Percentiles rank a stretch among this genome's conserved stretches.
These are phyloP conservation scores for Danaus melanippus DNA, from an alignment of 1,140 invertebrate species.

Conservation along the genomic window DNA sequence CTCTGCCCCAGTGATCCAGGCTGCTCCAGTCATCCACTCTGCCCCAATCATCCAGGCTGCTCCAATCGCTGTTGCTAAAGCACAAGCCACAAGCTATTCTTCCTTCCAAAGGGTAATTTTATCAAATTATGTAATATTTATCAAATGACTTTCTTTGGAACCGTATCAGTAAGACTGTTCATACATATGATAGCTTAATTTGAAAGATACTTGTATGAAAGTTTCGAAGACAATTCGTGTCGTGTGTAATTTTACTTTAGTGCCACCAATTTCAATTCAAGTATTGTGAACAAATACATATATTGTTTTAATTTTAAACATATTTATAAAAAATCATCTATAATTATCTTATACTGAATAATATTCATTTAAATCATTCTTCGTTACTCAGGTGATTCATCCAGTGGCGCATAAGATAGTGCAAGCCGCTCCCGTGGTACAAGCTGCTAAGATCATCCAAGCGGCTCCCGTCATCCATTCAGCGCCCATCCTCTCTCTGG, in stretches of 20 bases:
- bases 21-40: conserved; percentile 28
- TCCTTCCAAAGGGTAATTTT: conserved; percentile 48
- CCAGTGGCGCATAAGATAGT: conserved; percentile 39
- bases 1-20: conserved; percentile 25
- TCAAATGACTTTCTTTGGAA: too few relatives aligned
- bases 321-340: too few relatives aligned
- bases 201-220: not conserved
- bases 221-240: not conserved
- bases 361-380: not conserved
- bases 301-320: too few relatives aligned
- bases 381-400: conserved; percentile 37
- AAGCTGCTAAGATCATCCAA: conserved; percentile 24
- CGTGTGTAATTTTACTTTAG: conserved; percentile 2
- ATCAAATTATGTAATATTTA: too few relatives aligned
- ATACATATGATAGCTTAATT: too few relatives aligned
- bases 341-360: too few relatives aligned
- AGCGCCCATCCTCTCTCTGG: conserved; percentile 32
- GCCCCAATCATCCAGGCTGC: conserved; percentile 27
- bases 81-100: conserved; percentile 50
- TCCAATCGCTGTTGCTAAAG: conserved; percentile 28
- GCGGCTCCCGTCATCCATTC: conserved; percentile 33
- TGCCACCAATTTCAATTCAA: too few relatives aligned
- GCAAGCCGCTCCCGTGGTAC: conserved; percentile 37
- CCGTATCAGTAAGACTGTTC: too few relatives aligned
- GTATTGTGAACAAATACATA: too few relatives aligned